Base-by-base conservation (phyloP, 2,888 invertebrate species). In the Ditula angustiorana region DNA sequence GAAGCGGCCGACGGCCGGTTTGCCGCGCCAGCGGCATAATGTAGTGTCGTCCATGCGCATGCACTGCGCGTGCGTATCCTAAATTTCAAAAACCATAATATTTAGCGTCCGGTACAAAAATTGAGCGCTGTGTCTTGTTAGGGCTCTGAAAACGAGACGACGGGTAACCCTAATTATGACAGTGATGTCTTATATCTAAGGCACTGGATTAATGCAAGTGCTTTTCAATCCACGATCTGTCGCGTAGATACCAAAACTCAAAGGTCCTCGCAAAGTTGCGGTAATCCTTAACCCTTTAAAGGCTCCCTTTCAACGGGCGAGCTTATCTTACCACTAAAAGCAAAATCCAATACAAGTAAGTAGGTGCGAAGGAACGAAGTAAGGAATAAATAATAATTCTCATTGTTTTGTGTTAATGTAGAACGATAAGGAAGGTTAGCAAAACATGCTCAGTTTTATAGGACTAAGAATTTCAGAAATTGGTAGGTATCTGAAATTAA, bases 221-320 rank as follows among this genome's bases (percentile, higher is more conserved):
- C 41, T 37, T 50, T 37, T 50, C 35, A 50, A 24, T 50, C 28
- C 28, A 21, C 2, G 19, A 50, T 60, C 19, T 41, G 37, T 50
- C 50, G 49, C 49, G 5, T 41, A 41, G 19, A 41, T 41, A 10
- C 24, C 35, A 7, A 21, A 35, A 26, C 24, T 59, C 49, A 49
- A 37, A 58, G 46, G n/a, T 7, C 16, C 13, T 19, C 23, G 13
- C 28, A 44, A 35, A 46, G 8, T 13, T 16, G 60, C 50, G 41
- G 50, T 52, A 52, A 60, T 50, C 60, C 33, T 30, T 46, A 47
- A 49, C 37, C 19, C 50, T 59, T 41, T 37, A 19, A 26, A 37
- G 35, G 26, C 21, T 28, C 47, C 26, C 23, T 41, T 59, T 50
- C 30, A 30, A 50, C 24, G n/a, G 28, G 5, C 5, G 21, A 19